phyloP scores from a whole-genome alignment of 2,888 invertebrate genomes.

The Erebia aethiops region DNA sequence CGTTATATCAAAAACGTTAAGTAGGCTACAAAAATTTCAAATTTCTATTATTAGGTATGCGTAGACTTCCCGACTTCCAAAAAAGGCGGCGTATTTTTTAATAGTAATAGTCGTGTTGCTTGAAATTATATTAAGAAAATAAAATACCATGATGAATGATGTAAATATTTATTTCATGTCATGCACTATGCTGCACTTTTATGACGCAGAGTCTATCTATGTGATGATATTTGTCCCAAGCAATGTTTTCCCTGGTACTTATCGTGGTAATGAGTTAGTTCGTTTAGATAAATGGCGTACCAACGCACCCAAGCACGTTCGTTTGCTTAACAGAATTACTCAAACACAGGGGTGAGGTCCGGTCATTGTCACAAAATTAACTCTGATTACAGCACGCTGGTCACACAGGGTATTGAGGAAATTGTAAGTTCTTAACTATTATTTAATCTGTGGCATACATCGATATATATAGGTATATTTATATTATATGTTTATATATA shows the following conservation, averaged over 20 bases:
- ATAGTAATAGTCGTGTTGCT: too few relatives aligned
- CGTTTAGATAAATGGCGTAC: conserved; percentile 40
- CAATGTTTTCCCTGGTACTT: conserved; percentile 31
- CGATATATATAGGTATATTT: too few relatives aligned
- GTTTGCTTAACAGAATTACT: conserved; percentile 37
- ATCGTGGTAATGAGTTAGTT: conserved; percentile 42
- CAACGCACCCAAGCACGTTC: conserved; percentile 26
- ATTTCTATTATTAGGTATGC: too few relatives aligned
- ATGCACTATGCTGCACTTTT: background rate
- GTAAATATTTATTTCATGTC: too few relatives aligned
- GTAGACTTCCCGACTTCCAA: too few relatives aligned
- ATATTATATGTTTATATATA: too few relatives aligned
- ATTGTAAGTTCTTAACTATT: background rate
- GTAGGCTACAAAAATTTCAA: too few relatives aligned
- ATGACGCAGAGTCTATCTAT: conserved; percentile 15
- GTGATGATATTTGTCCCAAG: conserved; percentile 11
- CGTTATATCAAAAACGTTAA: too few relatives aligned
- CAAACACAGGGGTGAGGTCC: conserved; percentile 42
- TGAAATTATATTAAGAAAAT: too few relatives aligned
- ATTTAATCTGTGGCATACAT: too few relatives aligned
- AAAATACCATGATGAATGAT: too few relatives aligned
- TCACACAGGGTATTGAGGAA: background rate
- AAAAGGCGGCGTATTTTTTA: too few relatives aligned
- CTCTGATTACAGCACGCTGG: background rate
- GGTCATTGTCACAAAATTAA: conserved; percentile 41